Base-by-base conservation (phyloP, 2,113 vertebrate species). In the Grallaria varia region DNA sequence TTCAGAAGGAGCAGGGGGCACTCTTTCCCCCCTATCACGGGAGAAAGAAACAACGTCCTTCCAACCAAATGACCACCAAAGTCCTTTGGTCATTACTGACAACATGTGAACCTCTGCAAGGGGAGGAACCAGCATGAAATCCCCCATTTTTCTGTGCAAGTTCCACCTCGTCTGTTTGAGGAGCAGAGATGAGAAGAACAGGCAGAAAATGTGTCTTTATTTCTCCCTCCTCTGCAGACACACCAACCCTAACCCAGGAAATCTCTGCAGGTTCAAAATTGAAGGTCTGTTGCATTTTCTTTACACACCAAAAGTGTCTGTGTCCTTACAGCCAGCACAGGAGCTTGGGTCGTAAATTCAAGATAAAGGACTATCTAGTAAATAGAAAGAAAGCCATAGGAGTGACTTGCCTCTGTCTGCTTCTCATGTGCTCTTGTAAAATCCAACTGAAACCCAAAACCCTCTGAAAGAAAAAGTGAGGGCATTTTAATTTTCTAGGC, bases 21-120 rank as follows among this genome's bases (percentile, higher is more conserved):
- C 7, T 8, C 4, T 23, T 64, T 93, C 49, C 28, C 8, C n/a
- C 23, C 63, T 58, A 16, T 19, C 12, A 2, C 13, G 31, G 25
- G 23, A 18, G 47, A 76, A 62, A 5, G 2, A 3, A 45, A 11
- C 0, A 0, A 23, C 0, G 1, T 20, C 25, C 15, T 92, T 67
- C 35, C 42, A 55, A 75, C 37, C 25, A 84, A 56, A 66, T 19
- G 49, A 9, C 7, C 74, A 37, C 13, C 40, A n/a, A 71, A 78
- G 10, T 12, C 6, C 44, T 49, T 50, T 44, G 37, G 9, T 59
- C 4, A 8, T 64, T 64, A 17, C 11, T 25, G 47, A 5, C 25
- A 31, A 40, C 5, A 10, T 4, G 4, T 50, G 49, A 91, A 33
- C 6, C 4, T 80, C 28, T 79, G 9, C 22, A 71, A 31, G 2